Evolutionary conservation across 2,797 vertebrate genomes (phyloP), one percentile per base, ranked within the genome.

Genomic region (Distichodus sexfasciatus): DNA sequence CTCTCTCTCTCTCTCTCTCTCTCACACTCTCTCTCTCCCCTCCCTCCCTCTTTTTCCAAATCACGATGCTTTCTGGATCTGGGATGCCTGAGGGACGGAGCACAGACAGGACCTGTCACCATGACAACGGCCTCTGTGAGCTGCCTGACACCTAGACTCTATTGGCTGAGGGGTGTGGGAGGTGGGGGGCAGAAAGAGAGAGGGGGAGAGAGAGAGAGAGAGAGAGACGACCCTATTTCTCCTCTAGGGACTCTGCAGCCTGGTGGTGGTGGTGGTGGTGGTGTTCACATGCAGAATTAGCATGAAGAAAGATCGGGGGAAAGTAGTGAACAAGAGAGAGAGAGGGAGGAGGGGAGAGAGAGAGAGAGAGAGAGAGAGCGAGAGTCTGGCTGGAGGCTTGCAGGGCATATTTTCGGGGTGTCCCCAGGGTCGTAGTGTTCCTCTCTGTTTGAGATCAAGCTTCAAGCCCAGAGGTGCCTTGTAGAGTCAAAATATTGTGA

Each of bases 101-200:
- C 84, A 63, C 82, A 84, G 60, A 90, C 87, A 83, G 86, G 84
- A 91, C 88, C 83, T 77, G 85, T 93, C 77, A 88, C 88, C 89
- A 91, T 93, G 91, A 90, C 90, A 92, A 92, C 90, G 84, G 82
- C 85, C 87, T 90, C 86, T 88, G 84, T 57, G 83, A 88, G 87
- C 89, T 87, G 88, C 87, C 87, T 89, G 87, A 89, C 84, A 89
- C 85, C 85, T 84, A 82, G 86, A 86, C 80, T 74, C 87, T 81
- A 88, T 88, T 90, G 89, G 87, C 83, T 87, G 86, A 88, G 86
- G 87, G 86, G 82, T 86, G 85, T 76, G 80, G 82, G 84, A 78
- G 82, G 85, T 71, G 80, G 80, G 76, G 76, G 82, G 29, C 68
- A 54, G 66, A 40, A 60, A 40, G 26, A 44, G 5, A 79, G 80